Evolutionary conservation across 2,888 invertebrate genomes (phyloP), one percentile per base, ranked within the genome.

Genomic region (Callyntrura sp.): DNA sequence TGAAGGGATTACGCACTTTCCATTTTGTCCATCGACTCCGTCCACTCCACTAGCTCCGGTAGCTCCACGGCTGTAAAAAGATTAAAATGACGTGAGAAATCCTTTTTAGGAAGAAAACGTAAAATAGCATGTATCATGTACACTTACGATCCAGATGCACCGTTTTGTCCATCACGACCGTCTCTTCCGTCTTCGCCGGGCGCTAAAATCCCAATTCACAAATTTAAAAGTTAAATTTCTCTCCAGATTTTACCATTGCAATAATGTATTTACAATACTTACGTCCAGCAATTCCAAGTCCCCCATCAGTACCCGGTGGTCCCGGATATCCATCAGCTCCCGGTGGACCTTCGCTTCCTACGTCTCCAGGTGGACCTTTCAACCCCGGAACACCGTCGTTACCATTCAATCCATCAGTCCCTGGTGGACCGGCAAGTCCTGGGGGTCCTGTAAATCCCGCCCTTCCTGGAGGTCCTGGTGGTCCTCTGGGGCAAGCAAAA

Each of bases 381-480:
- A 3, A 3, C 28, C 84, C 84, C 0, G 23, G 23, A 0, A 11
- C 8, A 9, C 81, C 87, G 35, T 68, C n/a, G 25, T 25, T 17
- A 8, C 82, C 88, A 43, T 65, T 25, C 1, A 68, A n/a, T 6
- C 88, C 88, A n/a, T 45, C 45, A 9, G 78, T 62, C n/a, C 88
- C 88, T 5, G 79, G 35, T 23, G 51, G 60, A 0, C 89, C 89
- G 0, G 68, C 60, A 14, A 25, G 48, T 51, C 88, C 88, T 20
- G 84, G 45, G 11, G 89, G 84, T 65, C 89, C 89, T 25, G 84
- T 55, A 20, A 43, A 55, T n/a, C 89, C 89, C 1, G 68, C 25
- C 45, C 68, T 25, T n/a, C 89, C 89, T 4, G 84, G 89, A 6
- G 84, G 89, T 5, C 89, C 89, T 0, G 84, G 68, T n/a, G 89